Conservation (phyloP, 2,888 invertebrate species). For the Operophtera brumata region DNA sequence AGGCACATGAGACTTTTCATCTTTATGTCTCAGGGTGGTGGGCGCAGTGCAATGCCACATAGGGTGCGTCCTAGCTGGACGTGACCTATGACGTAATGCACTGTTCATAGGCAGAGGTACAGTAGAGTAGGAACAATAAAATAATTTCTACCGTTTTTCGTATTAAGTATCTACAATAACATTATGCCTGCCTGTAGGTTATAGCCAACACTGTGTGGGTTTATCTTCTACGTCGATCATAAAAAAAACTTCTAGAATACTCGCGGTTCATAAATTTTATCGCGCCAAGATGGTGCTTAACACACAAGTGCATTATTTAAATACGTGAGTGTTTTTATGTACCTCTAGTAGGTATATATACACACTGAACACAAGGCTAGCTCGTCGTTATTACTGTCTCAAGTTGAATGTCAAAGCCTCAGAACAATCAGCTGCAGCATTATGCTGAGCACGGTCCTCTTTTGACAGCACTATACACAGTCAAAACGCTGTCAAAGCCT, state of each 20-base stretch:
- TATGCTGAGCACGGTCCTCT: too few species aligned
- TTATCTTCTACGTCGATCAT: conserved; percentile 31
- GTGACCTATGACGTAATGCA: too few species aligned
- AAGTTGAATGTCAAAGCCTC: conserved; percentile 19
- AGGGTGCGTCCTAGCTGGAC: too few species aligned
- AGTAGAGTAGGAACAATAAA: not conserved
- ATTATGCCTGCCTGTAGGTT: conserved; percentile 17
- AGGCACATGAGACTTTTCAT: too few species aligned
- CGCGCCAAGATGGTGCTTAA: conserved; percentile 39
- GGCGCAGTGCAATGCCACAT: too few species aligned
- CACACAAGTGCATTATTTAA: conserved; percentile 37
- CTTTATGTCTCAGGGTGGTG: too few species aligned
- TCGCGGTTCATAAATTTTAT: conserved; percentile 46
- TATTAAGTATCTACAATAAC: conserved; percentile 4
- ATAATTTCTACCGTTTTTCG: not conserved
- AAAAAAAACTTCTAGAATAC: conserved; percentile 39
- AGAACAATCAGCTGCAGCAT: too few species aligned
- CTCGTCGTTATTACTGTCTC: conserved; percentile 15
- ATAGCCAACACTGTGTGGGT: conserved; percentile 16
- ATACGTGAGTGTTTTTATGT: conserved; percentile 29
- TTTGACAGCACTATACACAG: too few species aligned
- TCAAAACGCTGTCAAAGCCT: too few species aligned
- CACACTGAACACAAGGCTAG: too few species aligned
- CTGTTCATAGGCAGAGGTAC: too few species aligned
- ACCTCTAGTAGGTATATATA: not conserved